Conservation (phyloP, 2,113 vertebrate genomes). For the Prionailurus viverrinus region DNA sequence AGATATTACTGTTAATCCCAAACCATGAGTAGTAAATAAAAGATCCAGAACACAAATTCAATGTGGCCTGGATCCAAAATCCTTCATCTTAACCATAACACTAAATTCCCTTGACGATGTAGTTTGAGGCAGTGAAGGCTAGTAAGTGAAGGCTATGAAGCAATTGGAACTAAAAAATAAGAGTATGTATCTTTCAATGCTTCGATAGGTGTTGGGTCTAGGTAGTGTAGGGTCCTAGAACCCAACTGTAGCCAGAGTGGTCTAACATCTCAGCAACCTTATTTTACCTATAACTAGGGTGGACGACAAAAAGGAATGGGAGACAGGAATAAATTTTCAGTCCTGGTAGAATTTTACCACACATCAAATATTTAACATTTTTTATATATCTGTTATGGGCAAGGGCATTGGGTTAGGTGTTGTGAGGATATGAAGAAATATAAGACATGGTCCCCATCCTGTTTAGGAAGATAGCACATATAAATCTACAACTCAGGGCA, state of each 20-base stretch:
- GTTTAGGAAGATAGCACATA: neutral
- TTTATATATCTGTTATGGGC: neutral
- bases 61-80: neutral
- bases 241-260: neutral
- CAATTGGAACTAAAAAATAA: neutral
- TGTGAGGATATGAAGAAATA: neutral
- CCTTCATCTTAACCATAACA: neutral
- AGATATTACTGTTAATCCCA: neutral
- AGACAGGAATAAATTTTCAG: neutral
- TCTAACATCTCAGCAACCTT: neutral
- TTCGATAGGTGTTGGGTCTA: neutral
- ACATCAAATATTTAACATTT: constrained; percentile 26
- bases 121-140: neutral
- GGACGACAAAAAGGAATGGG: neutral
- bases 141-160: neutral
- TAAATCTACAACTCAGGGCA: neutral
- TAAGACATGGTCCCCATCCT: neutral
- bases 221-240: neutral
- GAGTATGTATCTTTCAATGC: neutral
- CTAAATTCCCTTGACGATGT: neutral
- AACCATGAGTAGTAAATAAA: neutral
- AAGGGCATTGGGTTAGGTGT: neutral
- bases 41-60: neutral
- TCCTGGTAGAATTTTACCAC: constrained; percentile 4
- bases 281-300: neutral